Conservation (phyloP, 2,888 invertebrate species). For the Ennomos erosarius region DNA sequence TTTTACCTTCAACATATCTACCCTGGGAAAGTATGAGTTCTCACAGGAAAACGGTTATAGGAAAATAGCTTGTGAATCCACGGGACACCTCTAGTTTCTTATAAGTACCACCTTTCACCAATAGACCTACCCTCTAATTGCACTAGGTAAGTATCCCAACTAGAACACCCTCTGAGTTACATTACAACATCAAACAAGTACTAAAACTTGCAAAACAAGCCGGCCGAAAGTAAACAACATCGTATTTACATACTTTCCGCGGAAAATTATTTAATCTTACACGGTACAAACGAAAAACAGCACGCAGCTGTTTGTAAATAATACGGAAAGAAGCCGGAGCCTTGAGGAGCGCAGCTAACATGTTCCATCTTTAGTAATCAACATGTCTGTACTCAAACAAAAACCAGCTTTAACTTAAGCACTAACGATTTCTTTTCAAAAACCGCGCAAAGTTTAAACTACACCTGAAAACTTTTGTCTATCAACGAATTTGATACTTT, state of each 20-base stretch:
- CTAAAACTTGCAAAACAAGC: constrained; percentile 43
- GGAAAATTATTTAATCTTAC: constrained; percentile 75
- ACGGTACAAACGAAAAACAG: constrained; percentile 70
- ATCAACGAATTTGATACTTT: constrained; percentile 46
- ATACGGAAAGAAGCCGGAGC: constrained; percentile 61
- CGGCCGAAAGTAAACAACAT: constrained; percentile 43
- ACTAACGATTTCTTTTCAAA: constrained; percentile 14
- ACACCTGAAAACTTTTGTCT: constrained; percentile 9
- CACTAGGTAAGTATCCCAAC: no score
- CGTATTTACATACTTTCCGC: constrained; percentile 63
- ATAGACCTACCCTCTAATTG: no score
- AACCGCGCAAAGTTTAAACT: constrained; percentile 5
- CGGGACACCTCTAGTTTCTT: no score
- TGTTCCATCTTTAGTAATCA: constrained; percentile 66
- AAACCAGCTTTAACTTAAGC: constrained; percentile 45
- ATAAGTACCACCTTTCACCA: no score
- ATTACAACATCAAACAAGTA: constrained; percentile 3
- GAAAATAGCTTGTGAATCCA: no score
- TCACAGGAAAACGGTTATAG: no score
- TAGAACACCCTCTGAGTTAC: no score
- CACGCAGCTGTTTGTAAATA: constrained; percentile 74
- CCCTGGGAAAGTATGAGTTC: no score
- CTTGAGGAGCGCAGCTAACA: constrained; percentile 76
- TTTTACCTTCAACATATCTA: no score
- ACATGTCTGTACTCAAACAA: constrained; percentile 28